Conservation (phyloP, 1,140 invertebrate genomes). For the Magallana ariakensis region DNA sequence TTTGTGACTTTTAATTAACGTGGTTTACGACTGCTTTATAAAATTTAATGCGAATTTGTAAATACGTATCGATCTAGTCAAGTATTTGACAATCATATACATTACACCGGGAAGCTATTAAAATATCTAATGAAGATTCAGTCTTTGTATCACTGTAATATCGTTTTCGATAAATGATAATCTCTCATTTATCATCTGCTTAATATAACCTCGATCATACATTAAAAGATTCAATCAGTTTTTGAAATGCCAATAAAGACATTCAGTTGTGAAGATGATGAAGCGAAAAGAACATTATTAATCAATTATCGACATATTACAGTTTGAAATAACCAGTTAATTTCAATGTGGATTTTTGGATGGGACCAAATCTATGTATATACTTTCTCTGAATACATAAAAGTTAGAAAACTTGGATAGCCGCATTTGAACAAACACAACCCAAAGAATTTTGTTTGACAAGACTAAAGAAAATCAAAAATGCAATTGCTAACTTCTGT, state of each 20-base stretch:
- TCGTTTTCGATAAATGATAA: neutral
- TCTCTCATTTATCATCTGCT: neutral
- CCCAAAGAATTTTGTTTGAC: too few species aligned
- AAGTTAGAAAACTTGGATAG: too few species aligned
- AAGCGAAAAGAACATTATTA: neutral
- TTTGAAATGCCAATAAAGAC: neutral
- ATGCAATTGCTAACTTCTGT: too few species aligned
- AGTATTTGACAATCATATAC: conserved; percentile 1
- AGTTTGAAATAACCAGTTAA: too few species aligned
- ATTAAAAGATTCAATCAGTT: neutral
- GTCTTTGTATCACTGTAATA: neutral
- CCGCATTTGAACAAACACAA: too few species aligned
- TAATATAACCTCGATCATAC: neutral
- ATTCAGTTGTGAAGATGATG: neutral
- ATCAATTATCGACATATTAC: neutral
- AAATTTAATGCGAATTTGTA: conserved; percentile 10
- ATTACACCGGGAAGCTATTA: conserved; percentile 2
- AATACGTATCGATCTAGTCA: conserved; percentile 3
- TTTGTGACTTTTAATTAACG: neutral
- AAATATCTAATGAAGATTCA: neutral
- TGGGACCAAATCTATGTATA: too few species aligned
- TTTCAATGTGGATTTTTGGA: too few species aligned
- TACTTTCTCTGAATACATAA: too few species aligned
- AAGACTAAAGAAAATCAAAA: too few species aligned
- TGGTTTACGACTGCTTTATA: neutral